These are phyloP conservation scores for Paratilapia polleni DNA, from an alignment of 2,113 vertebrate genomes.

Conservation along the genomic window DNA sequence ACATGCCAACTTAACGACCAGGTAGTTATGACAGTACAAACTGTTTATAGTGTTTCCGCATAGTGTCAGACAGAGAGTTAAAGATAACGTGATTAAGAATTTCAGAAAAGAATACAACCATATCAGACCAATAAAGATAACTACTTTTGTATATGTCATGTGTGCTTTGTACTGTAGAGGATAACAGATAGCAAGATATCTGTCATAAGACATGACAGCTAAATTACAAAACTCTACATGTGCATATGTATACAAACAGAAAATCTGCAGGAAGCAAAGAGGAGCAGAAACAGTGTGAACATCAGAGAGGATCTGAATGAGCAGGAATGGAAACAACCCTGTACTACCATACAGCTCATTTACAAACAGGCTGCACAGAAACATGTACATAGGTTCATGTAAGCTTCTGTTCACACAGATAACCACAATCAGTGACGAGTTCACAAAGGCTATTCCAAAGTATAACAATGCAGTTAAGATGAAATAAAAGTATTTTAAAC, in stretches of 20 bases:
- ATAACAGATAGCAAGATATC: conserved; percentile 46
- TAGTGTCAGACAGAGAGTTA: conserved; percentile 9
- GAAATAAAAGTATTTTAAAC: background rate
- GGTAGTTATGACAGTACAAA: conserved; percentile 61
- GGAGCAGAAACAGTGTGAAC: too few relatives aligned
- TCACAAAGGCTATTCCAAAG: background rate
- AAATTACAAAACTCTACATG: conserved; percentile 52
- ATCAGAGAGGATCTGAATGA: too few relatives aligned
- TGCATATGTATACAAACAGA: conserved; percentile 56
- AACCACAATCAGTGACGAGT: background rate
- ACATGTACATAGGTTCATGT: too few relatives aligned
- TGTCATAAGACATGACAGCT: conserved; percentile 49
- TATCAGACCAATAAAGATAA: accelerated
- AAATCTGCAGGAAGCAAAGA: too few relatives aligned
- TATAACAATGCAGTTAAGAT: background rate
- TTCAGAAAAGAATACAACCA: background rate
- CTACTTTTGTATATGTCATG: background rate
- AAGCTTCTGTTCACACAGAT: too few relatives aligned
- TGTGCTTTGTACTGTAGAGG: conserved; percentile 27
- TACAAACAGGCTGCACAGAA: too few relatives aligned
- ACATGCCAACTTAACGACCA: conserved; percentile 60
- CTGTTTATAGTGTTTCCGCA: conserved; percentile 62
- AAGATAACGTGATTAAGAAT: background rate
- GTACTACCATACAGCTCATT: too few relatives aligned
- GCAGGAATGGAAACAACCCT: too few relatives aligned